Evolutionary conservation across 2,797 vertebrate genomes (phyloP).

Genomic region (Odontamblyopus rebecca): DNA sequence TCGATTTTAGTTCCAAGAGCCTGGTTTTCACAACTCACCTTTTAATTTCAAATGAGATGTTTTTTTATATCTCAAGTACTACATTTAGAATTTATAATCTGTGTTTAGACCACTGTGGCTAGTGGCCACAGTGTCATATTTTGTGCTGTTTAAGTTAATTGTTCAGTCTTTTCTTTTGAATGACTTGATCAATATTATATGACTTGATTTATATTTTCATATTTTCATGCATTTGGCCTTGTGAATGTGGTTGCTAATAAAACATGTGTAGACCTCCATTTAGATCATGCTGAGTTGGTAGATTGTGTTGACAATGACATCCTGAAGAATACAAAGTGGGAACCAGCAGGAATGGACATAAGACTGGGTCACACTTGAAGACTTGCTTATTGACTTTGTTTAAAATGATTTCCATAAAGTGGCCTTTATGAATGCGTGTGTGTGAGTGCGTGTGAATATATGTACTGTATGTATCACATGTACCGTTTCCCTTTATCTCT

Average conservation of each 20-base stretch:
- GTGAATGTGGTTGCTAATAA: conserved; percentile 51
- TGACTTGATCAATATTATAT: background rate
- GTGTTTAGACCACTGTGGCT: background rate
- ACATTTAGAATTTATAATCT: background rate
- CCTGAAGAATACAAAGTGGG: background rate
- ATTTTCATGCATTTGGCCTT: conserved; percentile 26
- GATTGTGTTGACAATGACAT: background rate
- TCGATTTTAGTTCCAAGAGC: background rate
- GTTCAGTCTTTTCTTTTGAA: background rate
- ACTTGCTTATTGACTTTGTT: conserved; percentile 50
- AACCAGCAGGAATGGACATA: conserved; percentile 47
- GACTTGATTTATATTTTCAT: conserved; percentile 8
- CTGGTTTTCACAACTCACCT: background rate
- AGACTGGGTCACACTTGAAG: conserved; percentile 48
- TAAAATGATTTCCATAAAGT: conserved; percentile 36
- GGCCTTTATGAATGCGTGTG: conserved; percentile 12
- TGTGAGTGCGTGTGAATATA: conserved; percentile 17
- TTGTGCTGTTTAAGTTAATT: background rate
- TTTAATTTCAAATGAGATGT: conserved; percentile 21
- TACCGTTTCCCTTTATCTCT: conserved; percentile 1
- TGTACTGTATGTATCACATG: conserved; percentile 19
- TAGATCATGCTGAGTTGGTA: background rate
- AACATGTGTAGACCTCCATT: conserved; percentile 19
- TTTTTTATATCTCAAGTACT: background rate
- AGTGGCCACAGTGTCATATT: background rate